These are phyloP conservation scores for Anagrus nilaparvatae DNA, from an alignment of 1,140 invertebrate genomes.

Conservation along the genomic window DNA sequence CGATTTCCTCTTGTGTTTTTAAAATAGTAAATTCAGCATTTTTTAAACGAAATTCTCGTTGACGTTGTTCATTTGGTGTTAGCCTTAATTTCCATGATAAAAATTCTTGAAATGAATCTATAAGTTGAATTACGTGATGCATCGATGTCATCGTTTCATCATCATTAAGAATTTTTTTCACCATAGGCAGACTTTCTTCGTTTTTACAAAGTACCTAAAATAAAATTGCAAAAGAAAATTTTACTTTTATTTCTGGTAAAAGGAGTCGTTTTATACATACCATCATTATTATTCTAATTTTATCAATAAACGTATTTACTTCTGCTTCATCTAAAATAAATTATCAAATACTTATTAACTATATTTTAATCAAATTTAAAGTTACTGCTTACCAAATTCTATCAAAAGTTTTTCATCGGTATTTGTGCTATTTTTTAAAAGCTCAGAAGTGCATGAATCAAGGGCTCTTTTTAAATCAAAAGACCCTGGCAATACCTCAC, in stretches of 20 bases:
- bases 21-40: conserved; percentile 11
- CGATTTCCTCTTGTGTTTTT: conserved; percentile 10
- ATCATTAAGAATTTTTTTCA: neutral
- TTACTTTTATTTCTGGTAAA: conserved; percentile 3
- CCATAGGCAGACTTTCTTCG: conserved; percentile 4
- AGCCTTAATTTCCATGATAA: conserved; percentile 22
- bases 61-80: conserved; percentile 18
- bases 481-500: too few relatives aligned
- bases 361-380: too few relatives aligned
- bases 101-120: conserved; percentile 16
- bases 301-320: too few relatives aligned
- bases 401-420: neutral
- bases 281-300: too few relatives aligned
- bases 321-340: too few relatives aligned
- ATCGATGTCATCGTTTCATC: neutral
- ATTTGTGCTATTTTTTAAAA: too few relatives aligned
- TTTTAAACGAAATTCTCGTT: conserved; percentile 19
- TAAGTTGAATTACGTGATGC: conserved; percentile 15
- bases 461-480: too few relatives aligned
- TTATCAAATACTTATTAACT: too few relatives aligned
- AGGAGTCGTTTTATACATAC: too few relatives aligned
- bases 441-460: too few relatives aligned
- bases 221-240: neutral
- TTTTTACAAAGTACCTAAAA: neutral
- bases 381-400: neutral